Base-by-base conservation (phyloP, 2,888 invertebrate genomes). In the Camponotus fellah region DNA sequence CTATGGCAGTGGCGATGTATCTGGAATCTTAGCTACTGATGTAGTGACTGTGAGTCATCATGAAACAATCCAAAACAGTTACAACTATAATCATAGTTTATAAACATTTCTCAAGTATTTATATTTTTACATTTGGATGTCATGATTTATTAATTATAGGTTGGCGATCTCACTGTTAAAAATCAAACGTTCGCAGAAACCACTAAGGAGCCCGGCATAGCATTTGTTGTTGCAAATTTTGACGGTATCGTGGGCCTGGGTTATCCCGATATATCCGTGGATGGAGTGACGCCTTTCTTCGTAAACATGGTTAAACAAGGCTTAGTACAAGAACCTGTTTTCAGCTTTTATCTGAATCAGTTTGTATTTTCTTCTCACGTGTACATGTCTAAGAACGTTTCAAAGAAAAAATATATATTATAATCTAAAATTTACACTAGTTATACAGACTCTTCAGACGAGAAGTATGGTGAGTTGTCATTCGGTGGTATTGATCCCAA, bases 231-330 rank as follows among this genome's bases (percentile, higher is more conserved):
- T 65, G 99, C 99, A 86, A 99, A 99, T 96, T 99, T 99, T 95
- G 99, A 99, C 95, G 99, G 99, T 85, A 99, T 99, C 93, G 96
- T 99, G 79, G 99, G 99, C 86, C 97, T 99, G 97, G 99, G 97
- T 0, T 99, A 98, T 95, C 96, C 96, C 91, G 97, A 96, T 40
- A 99, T 99, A 93, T 96, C 99, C 0, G 99, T 99, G 85, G 99
- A 99, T 95, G 97, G 97, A 83, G 99, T 99, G 69, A 95, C 96
- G 68, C 99, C 99, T 0, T 98, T 99, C 75, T 99, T 99, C 95
- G 1, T 97, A 99, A 97, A 97, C 94, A 98, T 99, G 98, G 96
- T 98, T 86, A 95, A 96, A 56, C 99, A 99, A 95, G 96, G 96
- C 0, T 95, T 97, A 40, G 96, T 98, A 82, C 92, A 96, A 0